phyloP scores from a whole-genome alignment of 2,888 invertebrate genomes.

The Amiota communis region DNA sequence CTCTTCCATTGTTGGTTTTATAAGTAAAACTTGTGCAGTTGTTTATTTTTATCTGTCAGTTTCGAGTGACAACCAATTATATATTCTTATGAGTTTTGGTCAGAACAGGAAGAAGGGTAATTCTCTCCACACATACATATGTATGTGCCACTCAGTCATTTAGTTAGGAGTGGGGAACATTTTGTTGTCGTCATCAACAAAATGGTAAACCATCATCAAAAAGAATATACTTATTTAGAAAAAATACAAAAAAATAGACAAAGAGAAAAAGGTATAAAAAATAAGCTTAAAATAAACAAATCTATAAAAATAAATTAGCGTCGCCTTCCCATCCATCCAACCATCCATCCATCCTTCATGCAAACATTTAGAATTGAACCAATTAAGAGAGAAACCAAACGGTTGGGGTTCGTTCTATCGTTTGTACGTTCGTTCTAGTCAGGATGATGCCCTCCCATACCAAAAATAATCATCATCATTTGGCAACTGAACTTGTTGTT shows the following conservation, averaged over 20 bases:
- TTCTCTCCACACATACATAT: too few species aligned
- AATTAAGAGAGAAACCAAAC: slow-evolving; percentile 13
- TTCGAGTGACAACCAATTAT: neutral
- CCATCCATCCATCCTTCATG: neutral
- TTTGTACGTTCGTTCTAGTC: too few species aligned
- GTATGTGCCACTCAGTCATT: too few species aligned
- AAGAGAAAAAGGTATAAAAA: neutral
- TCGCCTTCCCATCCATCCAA: neutral
- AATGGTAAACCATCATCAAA: neutral
- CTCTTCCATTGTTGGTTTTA: too few species aligned
- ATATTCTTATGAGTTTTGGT: neutral
- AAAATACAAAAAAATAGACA: neutral
- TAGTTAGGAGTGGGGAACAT: too few species aligned
- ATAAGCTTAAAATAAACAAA: slow-evolving; percentile 24
- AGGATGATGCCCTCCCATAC: neutral
- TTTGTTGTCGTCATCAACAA: too few species aligned
- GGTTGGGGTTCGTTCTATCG: too few species aligned
- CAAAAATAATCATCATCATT: slow-evolving; percentile 4
- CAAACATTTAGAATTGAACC: slow-evolving; percentile 5
- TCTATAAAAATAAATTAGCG: slow-evolving; percentile 19
- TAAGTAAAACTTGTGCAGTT: too few species aligned
- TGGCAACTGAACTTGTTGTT: slow-evolving; percentile 1
- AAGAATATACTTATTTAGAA: neutral
- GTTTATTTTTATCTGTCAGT: too few species aligned
- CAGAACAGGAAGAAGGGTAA: neutral